Evolutionary conservation across 1,140 invertebrate genomes (phyloP).

Genomic region (Andricus grossulariae): DNA sequence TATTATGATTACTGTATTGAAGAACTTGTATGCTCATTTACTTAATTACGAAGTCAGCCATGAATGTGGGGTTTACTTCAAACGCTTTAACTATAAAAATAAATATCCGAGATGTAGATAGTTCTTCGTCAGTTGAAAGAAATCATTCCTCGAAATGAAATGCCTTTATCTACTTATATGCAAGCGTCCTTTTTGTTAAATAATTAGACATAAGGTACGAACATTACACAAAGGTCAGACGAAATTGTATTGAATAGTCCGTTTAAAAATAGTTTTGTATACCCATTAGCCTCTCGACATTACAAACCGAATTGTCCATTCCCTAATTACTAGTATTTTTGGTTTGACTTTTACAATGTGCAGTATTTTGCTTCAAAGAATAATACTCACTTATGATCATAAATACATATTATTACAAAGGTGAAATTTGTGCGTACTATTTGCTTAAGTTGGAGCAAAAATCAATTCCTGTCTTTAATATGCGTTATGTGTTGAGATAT

Average conservation of each 20-base stretch:
- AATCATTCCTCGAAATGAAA: neutral
- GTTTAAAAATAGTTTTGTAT: constrained; percentile 9
- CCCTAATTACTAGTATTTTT: neutral
- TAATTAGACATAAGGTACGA: neutral
- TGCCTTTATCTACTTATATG: neutral
- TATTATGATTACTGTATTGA: neutral
- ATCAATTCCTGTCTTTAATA: constrained; percentile 7
- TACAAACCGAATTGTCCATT: neutral
- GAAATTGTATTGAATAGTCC: neutral
- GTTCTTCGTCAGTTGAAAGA: neutral
- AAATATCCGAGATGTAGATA: neutral
- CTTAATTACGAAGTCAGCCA: constrained; percentile 7
- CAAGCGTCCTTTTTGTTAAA: neutral
- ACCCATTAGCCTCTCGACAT: neutral
- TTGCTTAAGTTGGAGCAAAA: neutral
- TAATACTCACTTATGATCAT: constrained; percentile 16
- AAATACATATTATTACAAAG: constrained; percentile 22
- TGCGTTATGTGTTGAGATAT: neutral
- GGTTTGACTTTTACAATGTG: constrained; percentile 14
- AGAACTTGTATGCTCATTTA: constrained; percentile 8
- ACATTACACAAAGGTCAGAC: neutral
- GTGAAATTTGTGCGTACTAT: neutral
- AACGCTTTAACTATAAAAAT: neutral
- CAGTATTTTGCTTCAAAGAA: constrained; percentile 1
- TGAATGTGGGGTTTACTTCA: neutral